Percentiles rank a stretch among this genome's conserved stretches.
Conservation (phyloP, 2,113 vertebrate genomes). For the Noturus placidus region DNA sequence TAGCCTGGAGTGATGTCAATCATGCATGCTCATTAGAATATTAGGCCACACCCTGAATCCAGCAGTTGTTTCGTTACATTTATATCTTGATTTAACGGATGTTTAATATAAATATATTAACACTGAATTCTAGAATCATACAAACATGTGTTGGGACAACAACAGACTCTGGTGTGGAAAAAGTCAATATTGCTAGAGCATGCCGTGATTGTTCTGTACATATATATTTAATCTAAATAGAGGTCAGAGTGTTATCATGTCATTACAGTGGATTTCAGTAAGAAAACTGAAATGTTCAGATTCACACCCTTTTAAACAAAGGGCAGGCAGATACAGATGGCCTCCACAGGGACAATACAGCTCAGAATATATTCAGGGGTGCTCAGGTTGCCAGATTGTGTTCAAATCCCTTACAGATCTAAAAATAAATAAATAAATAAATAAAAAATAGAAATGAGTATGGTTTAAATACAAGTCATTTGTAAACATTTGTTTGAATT, state of each 20-base stretch:
- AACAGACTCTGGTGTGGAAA: neutral
- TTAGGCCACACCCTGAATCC: neutral
- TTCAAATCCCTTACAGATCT: neutral
- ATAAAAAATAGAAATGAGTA: neutral
- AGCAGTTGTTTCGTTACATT: neutral
- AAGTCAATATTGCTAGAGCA: neutral
- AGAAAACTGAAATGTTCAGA: neutral
- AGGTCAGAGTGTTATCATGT: neutral
- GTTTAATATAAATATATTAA: neutral
- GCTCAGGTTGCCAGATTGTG: constrained; percentile 70
- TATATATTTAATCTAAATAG: neutral
- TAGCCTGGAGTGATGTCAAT: neutral
- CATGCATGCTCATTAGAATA: neutral
- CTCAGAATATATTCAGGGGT: constrained; percentile 57
- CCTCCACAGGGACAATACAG: constrained; percentile 55
- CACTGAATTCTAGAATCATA: neutral
- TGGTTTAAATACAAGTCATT: neutral
- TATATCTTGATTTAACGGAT: neutral
- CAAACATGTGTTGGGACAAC: neutral
- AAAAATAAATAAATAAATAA: too few relatives aligned
- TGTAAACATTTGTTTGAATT: neutral
- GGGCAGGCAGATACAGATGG: constrained; percentile 64
- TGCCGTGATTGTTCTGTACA: neutral
- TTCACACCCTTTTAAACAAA: constrained; percentile 55
- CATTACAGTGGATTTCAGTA: neutral